Conservation (phyloP, 2,113 vertebrate genomes). For the Anhinga rufa region DNA sequence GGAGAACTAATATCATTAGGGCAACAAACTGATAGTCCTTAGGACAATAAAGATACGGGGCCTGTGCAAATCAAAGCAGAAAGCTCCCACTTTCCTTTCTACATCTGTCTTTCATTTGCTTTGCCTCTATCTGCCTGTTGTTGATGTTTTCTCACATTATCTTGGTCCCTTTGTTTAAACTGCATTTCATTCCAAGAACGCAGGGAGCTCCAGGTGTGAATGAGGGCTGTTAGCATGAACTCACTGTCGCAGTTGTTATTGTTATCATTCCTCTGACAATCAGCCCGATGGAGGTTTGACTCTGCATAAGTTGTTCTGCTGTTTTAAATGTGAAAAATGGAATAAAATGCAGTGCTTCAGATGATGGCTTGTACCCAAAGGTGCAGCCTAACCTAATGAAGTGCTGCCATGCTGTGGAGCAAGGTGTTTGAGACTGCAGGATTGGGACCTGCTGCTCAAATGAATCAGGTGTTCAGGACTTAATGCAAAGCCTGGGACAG, state of each 20-base stretch:
- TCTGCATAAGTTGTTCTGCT: background rate
- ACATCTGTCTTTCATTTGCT: slow-evolving; percentile 58
- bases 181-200: background rate
- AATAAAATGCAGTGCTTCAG: background rate
- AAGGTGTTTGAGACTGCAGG: background rate
- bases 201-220: slow-evolving; percentile 44
- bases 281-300: background rate
- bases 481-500: background rate
- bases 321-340: background rate
- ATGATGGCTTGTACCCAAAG: background rate
- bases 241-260: background rate
- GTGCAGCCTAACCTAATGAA: background rate
- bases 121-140: slow-evolving; percentile 11
- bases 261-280: slow-evolving; percentile 38
- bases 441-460: background rate
- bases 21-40: slow-evolving; percentile 14
- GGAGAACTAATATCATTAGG: background rate
- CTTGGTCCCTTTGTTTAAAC: slow-evolving; percentile 18
- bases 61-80: slow-evolving; percentile 4
- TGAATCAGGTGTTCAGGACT: background rate
- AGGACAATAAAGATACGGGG: background rate
- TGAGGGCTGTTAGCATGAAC: slow-evolving; percentile 8
- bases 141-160: slow-evolving; percentile 57
- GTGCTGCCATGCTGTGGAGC: background rate
- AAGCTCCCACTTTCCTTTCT: slow-evolving; percentile 2